These are phyloP conservation scores for Oscheius myriophilus DNA, from an alignment of 2,888 invertebrate species.

Conservation along the genomic window DNA sequence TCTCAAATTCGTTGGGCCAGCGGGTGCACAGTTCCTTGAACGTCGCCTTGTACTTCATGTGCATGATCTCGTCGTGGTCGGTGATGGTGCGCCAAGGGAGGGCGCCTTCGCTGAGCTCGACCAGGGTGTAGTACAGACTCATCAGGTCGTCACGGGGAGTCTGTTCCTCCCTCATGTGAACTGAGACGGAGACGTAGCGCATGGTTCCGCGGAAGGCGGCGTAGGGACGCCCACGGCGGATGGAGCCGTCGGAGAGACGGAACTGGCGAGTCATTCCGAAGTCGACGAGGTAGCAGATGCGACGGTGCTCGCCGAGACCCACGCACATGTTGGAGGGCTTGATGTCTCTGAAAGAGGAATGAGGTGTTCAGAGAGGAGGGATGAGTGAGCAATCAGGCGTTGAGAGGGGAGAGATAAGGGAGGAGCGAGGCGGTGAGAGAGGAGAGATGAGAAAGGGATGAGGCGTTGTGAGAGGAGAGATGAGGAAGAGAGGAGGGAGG, in stretches of 20 bases:
- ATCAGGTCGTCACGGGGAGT: conserved; percentile 60
- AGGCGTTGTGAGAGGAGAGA: no score
- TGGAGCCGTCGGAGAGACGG: conserved; percentile 45
- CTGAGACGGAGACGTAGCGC: conserved; percentile 63
- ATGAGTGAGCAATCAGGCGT: no score
- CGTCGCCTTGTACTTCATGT: conserved; percentile 40
- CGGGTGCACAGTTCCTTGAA: conserved; percentile 18
- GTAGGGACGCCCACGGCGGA: conserved; percentile 56
- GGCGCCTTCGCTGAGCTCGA: conserved; percentile 60
- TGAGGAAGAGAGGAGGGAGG: no score
- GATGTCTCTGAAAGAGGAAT: conserved; percentile 51
- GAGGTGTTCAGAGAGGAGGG: no score
- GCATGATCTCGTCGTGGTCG: conserved; percentile 55
- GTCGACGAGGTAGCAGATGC: conserved; percentile 62
- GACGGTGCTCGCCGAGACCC: conserved; percentile 50
- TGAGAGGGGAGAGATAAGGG: no score
- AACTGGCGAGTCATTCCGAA: conserved; percentile 62
- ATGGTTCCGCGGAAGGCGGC: conserved; percentile 67
- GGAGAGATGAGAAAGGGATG: no score
- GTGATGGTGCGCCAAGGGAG: conserved; percentile 60
- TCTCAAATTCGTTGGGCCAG: conserved; percentile 11
- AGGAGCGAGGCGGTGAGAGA: no score
- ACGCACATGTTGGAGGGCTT: conserved; percentile 67
- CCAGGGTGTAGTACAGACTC: conserved; percentile 58
- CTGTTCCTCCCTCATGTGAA: conserved; percentile 61